These are phyloP conservation scores for Actinia equina DNA, from an alignment of 64 coral and sea anemone genomes.

Conservation along the genomic window DNA sequence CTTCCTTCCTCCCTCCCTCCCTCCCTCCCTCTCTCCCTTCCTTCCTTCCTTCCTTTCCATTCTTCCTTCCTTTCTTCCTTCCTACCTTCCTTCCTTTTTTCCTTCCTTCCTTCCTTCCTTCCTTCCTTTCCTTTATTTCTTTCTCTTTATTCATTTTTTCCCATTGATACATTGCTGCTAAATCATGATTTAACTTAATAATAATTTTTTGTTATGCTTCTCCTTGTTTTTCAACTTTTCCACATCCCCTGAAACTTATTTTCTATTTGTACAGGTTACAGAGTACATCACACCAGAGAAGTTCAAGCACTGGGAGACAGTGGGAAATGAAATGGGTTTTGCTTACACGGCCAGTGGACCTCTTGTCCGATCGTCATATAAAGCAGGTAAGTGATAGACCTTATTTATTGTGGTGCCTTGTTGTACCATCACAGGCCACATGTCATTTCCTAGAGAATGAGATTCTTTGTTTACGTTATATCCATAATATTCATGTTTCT, in stretches of 20 bases:
- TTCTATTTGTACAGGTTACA: slow-evolving; percentile 50
- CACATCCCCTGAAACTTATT: not conserved
- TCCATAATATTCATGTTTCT: no score
- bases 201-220: not conserved
- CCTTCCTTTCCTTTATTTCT: not conserved
- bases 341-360: slow-evolving; percentile 96
- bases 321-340: slow-evolving; percentile 94
- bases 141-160: not conserved
- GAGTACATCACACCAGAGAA: slow-evolving; percentile 96
- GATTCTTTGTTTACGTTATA: no score
- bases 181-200: no score
- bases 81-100: not conserved
- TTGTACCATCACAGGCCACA: no score
- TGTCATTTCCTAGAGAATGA: no score
- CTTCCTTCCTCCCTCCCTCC: no score
- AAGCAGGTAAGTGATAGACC: slow-evolving; percentile 49
- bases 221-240: no score
- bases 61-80: not conserved
- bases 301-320: slow-evolving; percentile 88
- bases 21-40: no score
- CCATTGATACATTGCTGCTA: no score
- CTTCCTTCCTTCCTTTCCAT: no score
- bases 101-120: not conserved
- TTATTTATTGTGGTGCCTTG: no score
- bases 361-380: slow-evolving; percentile 94